A percentile compares a stretch with the other conserved stretches of the same genome.
Conservation (phyloP, 1,140 invertebrate genomes). For the Brachionus koreanus region DNA sequence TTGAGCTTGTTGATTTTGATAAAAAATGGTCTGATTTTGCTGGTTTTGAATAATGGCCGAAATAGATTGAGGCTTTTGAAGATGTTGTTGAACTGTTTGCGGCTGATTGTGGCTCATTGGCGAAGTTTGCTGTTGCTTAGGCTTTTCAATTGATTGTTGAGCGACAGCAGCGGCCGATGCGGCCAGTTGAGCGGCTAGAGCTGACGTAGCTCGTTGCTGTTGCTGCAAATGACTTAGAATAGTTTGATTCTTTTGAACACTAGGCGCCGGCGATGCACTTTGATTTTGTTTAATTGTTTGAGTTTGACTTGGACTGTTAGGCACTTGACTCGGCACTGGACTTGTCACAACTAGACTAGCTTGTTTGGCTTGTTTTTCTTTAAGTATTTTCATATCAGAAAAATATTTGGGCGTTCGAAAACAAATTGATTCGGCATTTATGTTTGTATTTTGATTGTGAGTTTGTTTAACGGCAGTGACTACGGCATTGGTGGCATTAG, state of each 20-base stretch:
- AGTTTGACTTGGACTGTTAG: not conserved
- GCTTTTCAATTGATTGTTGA: not conserved
- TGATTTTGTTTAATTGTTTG: not conserved
- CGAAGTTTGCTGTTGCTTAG: not conserved
- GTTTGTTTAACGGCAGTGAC: slow-evolving; percentile 3
- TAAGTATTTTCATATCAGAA: slow-evolving; percentile 13
- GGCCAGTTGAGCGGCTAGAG: slow-evolving; percentile 14
- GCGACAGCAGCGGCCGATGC: slow-evolving; percentile 28
- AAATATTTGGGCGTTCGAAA: slow-evolving; percentile 16
- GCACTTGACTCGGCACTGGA: not conserved
- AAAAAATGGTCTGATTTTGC: slow-evolving; percentile 8
- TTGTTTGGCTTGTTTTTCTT: slow-evolving; percentile 34
- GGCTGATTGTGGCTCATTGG: not conserved
- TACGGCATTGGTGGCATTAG: slow-evolving; percentile 23
- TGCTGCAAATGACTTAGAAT: slow-evolving; percentile 26
- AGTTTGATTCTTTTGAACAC: slow-evolving; percentile 1
- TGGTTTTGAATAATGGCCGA: slow-evolving; percentile 19
- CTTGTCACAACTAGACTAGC: not conserved
- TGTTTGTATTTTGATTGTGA: not conserved
- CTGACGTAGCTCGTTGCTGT: slow-evolving; percentile 27
- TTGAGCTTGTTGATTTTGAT: slow-evolving; percentile 8
- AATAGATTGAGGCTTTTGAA: slow-evolving; percentile 35
- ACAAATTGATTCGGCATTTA: not conserved
- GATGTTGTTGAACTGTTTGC: slow-evolving; percentile 23
- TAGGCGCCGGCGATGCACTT: not conserved